Conservation (phyloP, 2,888 invertebrate genomes). For the Pammene fasciana region DNA sequence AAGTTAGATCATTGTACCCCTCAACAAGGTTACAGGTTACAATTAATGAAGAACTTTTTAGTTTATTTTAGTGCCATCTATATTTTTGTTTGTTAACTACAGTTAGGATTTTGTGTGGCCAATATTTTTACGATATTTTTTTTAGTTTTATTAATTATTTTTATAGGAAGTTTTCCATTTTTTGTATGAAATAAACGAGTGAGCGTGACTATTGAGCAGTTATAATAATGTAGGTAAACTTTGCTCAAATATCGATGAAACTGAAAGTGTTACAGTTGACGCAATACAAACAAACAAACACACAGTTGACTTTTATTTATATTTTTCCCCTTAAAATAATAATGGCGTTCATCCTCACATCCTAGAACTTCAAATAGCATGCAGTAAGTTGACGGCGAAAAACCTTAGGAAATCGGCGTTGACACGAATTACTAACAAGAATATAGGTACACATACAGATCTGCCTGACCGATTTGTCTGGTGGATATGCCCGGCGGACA, state of each 20-base stretch:
- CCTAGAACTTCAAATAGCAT: no score
- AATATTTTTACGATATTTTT: not conserved
- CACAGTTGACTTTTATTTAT: constrained; percentile 75
- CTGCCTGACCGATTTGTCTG: no score
- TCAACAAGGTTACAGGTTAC: not conserved
- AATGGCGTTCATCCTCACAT: no score
- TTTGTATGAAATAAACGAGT: constrained; percentile 57
- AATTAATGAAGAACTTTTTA: not conserved
- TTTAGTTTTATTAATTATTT: not conserved
- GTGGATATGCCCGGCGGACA: no score
- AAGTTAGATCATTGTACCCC: no score
- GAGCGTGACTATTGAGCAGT: constrained; percentile 66
- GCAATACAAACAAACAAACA: constrained; percentile 83
- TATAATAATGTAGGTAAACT: constrained; percentile 83
- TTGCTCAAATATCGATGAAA: constrained; percentile 82
- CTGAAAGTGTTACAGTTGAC: constrained; percentile 83
- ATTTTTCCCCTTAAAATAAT: not conserved
- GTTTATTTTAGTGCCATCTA: constrained; percentile 19
- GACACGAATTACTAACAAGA: no score
- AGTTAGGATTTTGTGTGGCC: not conserved
- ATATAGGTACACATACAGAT: no score
- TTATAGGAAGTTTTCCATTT: not conserved
- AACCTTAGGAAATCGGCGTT: no score
- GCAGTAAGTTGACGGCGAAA: no score
- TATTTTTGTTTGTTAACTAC: not conserved